Percentiles rank a stretch among this genome's conserved stretches.
phyloP scores from a whole-genome alignment of 2,797 vertebrate genomes.

The Lacerta agilis region DNA sequence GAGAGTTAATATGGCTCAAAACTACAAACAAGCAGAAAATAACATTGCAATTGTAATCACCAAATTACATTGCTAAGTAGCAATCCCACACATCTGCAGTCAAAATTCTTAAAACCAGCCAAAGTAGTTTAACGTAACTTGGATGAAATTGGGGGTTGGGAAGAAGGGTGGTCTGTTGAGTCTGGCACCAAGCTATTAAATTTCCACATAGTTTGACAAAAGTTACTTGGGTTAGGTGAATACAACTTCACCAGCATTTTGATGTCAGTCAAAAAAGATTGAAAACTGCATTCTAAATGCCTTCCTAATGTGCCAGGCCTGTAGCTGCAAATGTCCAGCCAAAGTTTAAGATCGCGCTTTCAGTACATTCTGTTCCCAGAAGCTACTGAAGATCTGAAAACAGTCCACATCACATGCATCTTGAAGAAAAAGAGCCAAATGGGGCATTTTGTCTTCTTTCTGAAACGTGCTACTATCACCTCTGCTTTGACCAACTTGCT shows the following conservation, averaged over 20 bases:
- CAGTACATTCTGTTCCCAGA: background rate
- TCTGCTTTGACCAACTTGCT: conserved; percentile 65
- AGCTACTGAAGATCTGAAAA: background rate
- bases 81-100: background rate
- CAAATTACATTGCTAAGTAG: background rate
- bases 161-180: background rate
- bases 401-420: background rate
- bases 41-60: background rate
- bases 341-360: conserved; percentile 49
- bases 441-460: conserved; percentile 37
- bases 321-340: conserved; percentile 40
- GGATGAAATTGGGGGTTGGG: background rate
- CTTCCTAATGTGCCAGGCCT: background rate
- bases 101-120: background rate
- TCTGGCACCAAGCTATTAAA: background rate
- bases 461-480: conserved; percentile 42
- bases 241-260: background rate
- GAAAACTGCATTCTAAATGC: background rate
- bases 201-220: background rate
- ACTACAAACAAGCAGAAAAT: background rate
- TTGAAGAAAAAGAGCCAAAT: conserved; percentile 34
- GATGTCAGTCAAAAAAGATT: background rate
- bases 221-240: background rate
- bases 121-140: background rate
- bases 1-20: background rate